These are phyloP conservation scores for Enoplosus armatus DNA, from an alignment of 2,797 vertebrate genomes.

Conservation along the genomic window DNA sequence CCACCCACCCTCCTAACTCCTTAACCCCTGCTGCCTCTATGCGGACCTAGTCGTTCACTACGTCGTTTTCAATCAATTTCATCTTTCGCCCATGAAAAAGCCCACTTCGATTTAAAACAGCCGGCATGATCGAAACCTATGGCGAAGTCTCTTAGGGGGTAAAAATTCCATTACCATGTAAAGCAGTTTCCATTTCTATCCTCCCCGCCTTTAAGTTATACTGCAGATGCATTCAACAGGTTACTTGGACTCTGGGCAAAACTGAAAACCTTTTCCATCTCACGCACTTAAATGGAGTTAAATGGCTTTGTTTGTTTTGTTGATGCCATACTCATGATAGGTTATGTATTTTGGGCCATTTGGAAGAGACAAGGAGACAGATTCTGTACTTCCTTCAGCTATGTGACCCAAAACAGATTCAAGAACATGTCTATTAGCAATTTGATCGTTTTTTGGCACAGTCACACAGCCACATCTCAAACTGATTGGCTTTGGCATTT, in stretches of 20 bases:
- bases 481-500: conserved; percentile 22
- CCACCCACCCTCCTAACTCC: background rate
- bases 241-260: conserved; percentile 16
- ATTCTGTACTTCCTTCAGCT: background rate
- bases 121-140: conserved; percentile 47
- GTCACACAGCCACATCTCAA: background rate
- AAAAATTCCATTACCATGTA: conserved; percentile 70
- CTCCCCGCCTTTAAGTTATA: conserved; percentile 43
- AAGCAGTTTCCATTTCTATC: conserved; percentile 59
- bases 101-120: conserved; percentile 48
- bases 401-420: background rate
- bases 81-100: conserved; percentile 51
- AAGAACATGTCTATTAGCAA: background rate
- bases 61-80: conserved; percentile 73
- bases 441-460: background rate
- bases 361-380: background rate
- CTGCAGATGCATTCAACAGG: conserved; percentile 43
- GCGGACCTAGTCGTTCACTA: conserved; percentile 1
- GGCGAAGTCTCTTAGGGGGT: conserved; percentile 36
- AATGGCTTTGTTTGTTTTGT: conserved; percentile 46
- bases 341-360: background rate
- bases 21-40: conserved; percentile 26
- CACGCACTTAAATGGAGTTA: conserved; percentile 29
- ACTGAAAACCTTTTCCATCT: conserved; percentile 51
- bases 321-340: background rate